Conservation (phyloP, 2,888 invertebrate species). For the Erannis defoliaria region DNA sequence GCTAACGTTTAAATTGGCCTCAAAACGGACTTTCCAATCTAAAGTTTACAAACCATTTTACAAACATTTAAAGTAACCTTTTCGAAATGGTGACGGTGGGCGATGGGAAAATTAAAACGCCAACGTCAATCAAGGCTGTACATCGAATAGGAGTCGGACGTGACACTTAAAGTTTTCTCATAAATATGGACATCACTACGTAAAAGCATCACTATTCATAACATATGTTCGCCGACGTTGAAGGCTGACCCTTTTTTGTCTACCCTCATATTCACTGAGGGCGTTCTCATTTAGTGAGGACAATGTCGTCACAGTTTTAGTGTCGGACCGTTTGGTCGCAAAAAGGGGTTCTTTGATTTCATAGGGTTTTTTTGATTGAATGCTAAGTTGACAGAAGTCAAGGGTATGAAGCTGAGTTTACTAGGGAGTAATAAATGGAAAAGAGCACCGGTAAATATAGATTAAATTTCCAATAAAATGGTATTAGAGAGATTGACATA, state of each 20-base stretch:
- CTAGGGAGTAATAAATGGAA: neutral
- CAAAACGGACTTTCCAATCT: constrained; percentile 29
- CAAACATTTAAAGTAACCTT: constrained; percentile 25
- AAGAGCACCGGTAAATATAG: neutral
- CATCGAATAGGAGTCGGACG: constrained; percentile 34
- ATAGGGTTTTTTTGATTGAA: constrained; percentile 31
- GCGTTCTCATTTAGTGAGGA: constrained; percentile 47
- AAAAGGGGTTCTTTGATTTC: constrained; percentile 41
- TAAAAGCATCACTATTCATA: constrained; percentile 63
- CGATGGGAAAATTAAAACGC: constrained; percentile 34
- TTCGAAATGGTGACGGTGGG: constrained; percentile 28
- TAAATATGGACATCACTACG: constrained; percentile 63
- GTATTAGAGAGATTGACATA: too few relatives aligned
- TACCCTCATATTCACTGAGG: constrained; percentile 47
- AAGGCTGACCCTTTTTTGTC: constrained; percentile 63
- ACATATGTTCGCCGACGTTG: constrained; percentile 52
- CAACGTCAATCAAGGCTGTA: constrained; percentile 24
- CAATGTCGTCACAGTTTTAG: constrained; percentile 47
- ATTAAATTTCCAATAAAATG: too few relatives aligned
- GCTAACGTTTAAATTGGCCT: constrained; percentile 23
- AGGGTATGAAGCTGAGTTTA: neutral
- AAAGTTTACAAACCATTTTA: constrained; percentile 34
- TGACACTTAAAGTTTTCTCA: constrained; percentile 60
- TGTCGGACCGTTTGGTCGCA: constrained; percentile 42
- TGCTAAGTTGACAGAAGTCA: constrained; percentile 28